Percentiles rank a stretch among this genome's conserved stretches.
These are phyloP conservation scores for Oryzias curvinotus DNA, from an alignment of 2,113 vertebrate species.

Conservation along the genomic window DNA sequence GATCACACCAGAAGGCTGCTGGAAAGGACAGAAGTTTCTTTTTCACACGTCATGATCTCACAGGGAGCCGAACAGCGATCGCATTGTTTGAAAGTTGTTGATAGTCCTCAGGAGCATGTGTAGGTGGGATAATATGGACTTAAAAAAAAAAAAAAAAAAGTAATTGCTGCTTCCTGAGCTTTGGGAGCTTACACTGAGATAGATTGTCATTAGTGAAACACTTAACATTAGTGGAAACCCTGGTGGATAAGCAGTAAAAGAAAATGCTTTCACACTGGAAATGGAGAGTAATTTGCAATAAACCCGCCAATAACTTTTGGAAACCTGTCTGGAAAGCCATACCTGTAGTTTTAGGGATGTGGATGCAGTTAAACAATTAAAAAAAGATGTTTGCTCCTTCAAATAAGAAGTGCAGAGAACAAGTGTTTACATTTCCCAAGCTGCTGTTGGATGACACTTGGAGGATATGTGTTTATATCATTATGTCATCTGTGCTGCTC, in stretches of 20 bases:
- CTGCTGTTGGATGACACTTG: too few species aligned
- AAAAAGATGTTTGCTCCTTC: too few species aligned
- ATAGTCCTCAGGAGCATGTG: background rate
- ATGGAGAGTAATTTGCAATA: conserved; percentile 1
- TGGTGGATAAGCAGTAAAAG: conserved; percentile 28
- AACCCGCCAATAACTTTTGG: too few species aligned
- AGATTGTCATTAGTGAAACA: conserved; percentile 15
- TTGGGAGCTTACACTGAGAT: conserved; percentile 22
- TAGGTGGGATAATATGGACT: conserved; percentile 2
- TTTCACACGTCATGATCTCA: conserved; percentile 4
- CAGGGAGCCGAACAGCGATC: background rate
- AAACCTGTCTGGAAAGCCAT: too few species aligned
- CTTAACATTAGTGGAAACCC: conserved; percentile 19
- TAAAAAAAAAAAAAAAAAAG: too few species aligned
- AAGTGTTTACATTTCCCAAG: too few species aligned
- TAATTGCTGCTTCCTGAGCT: conserved; percentile 8
- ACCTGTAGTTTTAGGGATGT: too few species aligned
- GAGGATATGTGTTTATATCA: background rate
- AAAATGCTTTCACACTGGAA: conserved; percentile 11
- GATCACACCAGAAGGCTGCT: background rate
- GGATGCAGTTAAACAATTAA: too few species aligned
- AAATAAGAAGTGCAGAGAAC: too few species aligned
- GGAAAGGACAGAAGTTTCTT: conserved; percentile 3
- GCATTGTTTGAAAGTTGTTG: background rate
- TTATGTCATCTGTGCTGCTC: background rate